Base-by-base conservation (phyloP, 2,113 vertebrate species). In the Myocastor coypus region DNA sequence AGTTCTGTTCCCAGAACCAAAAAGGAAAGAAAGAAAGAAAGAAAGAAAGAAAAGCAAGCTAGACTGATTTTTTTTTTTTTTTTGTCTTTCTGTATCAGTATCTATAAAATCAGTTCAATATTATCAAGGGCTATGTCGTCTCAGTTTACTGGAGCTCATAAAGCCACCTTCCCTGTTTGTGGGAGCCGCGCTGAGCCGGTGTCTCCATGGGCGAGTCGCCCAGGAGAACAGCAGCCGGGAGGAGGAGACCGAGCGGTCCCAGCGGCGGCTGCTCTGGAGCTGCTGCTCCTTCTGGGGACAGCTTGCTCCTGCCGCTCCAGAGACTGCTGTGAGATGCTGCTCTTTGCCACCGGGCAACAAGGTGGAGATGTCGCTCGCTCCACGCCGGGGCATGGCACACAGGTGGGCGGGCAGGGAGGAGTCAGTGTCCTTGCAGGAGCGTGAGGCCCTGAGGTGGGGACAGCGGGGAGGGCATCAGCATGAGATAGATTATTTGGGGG, bases 231-330 rank as follows among this genome's bases (percentile, higher is more conserved):
- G 12, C 40, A 55, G 32, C 59, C 46, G 10, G 12, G 30, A 69
- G 71, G 64, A 55, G n/a, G 63, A 84, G 34, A 14, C 71, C 81
- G 80, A n/a, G 37, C 13, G 28, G 61, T 68, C 78, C 11, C 34
- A n/a, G 52, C 28, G 24, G 52, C 28, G 24, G 11, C 57, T 55
- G 6, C 52, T 2, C 5, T 37, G n/a, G 3, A 14, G 26, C 20
- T 57, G 7, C 37, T 16, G 22, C 61, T 55, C 24, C 1, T 0
- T 5, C 10, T 9, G 69, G 69, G 66, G n/a, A 22, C 32, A 73
- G n/a, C 30, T 5, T 9, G 17, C 9, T 12, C 40, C 34, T 8
- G 1, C 6, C 8, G 1, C 20, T 63, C 32, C 20, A 28, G 10
- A 83, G 46, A 57, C n/a, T 59, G 55, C 57, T 78, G 42, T 32